Conservation (phyloP, 2,888 invertebrate genomes). For the Melipona bicolor region DNA sequence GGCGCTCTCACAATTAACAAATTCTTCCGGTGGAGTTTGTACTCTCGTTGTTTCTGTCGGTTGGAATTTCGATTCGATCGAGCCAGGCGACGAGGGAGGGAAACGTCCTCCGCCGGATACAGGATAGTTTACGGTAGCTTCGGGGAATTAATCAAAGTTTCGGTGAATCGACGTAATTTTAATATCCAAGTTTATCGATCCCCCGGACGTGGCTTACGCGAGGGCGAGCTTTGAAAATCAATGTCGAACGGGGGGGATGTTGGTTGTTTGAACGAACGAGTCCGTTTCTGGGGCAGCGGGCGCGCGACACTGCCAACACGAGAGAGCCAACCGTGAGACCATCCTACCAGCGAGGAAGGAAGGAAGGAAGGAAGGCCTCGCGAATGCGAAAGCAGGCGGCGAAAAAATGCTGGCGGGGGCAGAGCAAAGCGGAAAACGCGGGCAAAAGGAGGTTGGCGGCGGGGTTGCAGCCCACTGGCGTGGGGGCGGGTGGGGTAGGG, state of each 20-base stretch:
- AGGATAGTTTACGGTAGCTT: not conserved
- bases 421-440: slow-evolving; percentile 21
- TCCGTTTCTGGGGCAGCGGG: slow-evolving; percentile 53
- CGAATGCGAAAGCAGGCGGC: slow-evolving; percentile 19
- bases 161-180: no score
- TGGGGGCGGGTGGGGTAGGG: slow-evolving; percentile 17
- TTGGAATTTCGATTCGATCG: not conserved
- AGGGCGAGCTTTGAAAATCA: no score
- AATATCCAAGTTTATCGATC: no score
- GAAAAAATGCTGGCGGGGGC: slow-evolving; percentile 52
- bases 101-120: no score
- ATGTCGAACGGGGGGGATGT: no score
- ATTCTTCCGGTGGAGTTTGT: slow-evolving; percentile 11
- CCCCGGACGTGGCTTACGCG: no score
- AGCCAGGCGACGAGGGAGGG: not conserved
- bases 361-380: no score
- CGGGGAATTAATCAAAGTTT: not conserved
- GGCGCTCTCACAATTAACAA: slow-evolving; percentile 2
- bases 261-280: slow-evolving; percentile 45
- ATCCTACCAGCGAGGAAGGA: not conserved
- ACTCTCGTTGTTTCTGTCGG: not conserved
- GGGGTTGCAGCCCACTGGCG: slow-evolving; percentile 6
- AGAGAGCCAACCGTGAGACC: not conserved
- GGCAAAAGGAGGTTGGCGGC: slow-evolving; percentile 1
- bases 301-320: slow-evolving; percentile 3